phyloP scores from a whole-genome alignment of 2,888 invertebrate genomes.

The Ecliptopera silaceata region DNA sequence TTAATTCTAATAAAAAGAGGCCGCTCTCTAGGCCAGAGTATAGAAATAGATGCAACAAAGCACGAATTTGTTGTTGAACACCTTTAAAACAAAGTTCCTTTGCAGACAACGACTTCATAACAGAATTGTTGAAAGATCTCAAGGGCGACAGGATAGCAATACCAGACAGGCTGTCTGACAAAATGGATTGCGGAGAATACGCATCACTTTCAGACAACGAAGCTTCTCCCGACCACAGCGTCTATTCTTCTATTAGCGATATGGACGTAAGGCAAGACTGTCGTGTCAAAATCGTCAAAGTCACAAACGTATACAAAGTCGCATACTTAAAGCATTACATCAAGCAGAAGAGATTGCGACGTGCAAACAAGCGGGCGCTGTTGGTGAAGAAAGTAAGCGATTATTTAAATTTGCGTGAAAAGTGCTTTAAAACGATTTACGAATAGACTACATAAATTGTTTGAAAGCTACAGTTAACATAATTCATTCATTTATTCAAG shows the following conservation, averaged over 20 bases:
- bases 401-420: neutral
- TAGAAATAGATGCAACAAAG: too few relatives aligned
- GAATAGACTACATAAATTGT: conserved; percentile 1
- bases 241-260: conserved; percentile 60
- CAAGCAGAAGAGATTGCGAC: conserved; percentile 65
- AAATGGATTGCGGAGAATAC: conserved; percentile 48
- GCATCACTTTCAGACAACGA: conserved; percentile 37
- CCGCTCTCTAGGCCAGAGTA: too few relatives aligned
- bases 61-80: neutral
- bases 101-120: conserved; percentile 60
- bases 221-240: conserved; percentile 41
- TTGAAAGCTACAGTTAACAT: conserved; percentile 12
- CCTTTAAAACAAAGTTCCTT: neutral
- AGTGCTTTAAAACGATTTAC: conserved; percentile 4
- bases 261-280: conserved; percentile 57
- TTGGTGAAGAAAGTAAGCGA: conserved; percentile 66
- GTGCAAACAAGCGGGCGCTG: conserved; percentile 61
- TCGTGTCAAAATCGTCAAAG: conserved; percentile 69
- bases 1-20: too few relatives aligned
- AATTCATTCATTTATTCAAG: conserved; percentile 30
- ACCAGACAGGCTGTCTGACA: conserved; percentile 45
- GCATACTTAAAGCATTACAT: conserved; percentile 71
- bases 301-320: conserved; percentile 74
- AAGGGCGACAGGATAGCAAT: conserved; percentile 49
- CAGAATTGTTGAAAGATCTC: conserved; percentile 60